Conservation (phyloP, 2,797 vertebrate genomes). For the Spinus olivaceus region DNA sequence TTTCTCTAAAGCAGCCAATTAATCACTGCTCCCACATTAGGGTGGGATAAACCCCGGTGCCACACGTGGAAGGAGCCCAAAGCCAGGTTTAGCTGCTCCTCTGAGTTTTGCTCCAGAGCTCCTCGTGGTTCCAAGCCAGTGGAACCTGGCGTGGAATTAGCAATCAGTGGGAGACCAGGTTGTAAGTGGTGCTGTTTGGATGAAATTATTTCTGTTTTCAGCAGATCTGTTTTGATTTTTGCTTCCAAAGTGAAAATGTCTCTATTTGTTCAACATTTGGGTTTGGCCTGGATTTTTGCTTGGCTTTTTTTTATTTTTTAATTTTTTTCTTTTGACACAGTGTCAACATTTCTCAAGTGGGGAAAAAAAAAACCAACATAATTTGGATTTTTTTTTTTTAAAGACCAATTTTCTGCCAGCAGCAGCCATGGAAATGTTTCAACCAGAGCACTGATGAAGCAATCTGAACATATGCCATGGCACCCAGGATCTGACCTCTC, state of each 20-base stretch:
- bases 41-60: neutral
- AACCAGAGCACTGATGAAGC: neutral
- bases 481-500: conserved; percentile 7
- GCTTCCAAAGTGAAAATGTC: conserved; percentile 14
- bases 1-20: neutral
- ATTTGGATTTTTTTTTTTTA: neutral
- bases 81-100: neutral
- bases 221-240: conserved; percentile 49
- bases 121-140: neutral
- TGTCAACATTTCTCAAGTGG: conserved; percentile 18
- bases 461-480: conserved; percentile 25
- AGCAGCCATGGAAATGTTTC: conserved; percentile 28
- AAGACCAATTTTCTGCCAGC: conserved; percentile 2
- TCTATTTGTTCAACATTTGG: conserved; percentile 35
- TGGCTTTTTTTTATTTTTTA: neutral
- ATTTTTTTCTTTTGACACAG: neutral
- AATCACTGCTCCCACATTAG: neutral
- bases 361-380: neutral
- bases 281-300: conserved; percentile 4
- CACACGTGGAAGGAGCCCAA: neutral
- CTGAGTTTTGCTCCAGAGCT: neutral
- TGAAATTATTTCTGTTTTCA: conserved; percentile 43
- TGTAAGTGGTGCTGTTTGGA: neutral
- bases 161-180: neutral
- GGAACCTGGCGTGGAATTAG: neutral